These are phyloP conservation scores for Paralichthys olivaceus DNA, from an alignment of 2,113 vertebrate species.

Conservation along the genomic window DNA sequence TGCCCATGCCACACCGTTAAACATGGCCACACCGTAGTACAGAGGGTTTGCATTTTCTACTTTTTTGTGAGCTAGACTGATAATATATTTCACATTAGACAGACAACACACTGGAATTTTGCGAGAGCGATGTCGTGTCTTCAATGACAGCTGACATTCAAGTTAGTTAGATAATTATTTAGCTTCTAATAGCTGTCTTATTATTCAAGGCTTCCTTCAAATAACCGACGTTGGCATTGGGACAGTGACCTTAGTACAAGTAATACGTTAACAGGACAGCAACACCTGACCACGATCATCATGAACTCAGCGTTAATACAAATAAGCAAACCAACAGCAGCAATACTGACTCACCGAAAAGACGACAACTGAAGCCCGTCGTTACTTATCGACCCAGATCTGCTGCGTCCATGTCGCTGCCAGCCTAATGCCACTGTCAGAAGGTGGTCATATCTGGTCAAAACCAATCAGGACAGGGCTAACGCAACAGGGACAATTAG, in stretches of 20 bases:
- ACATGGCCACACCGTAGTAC: too few relatives aligned
- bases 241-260: neutral
- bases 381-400: conserved; percentile 15
- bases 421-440: neutral
- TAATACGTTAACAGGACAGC: neutral
- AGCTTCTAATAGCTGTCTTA: too few relatives aligned
- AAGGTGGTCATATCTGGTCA: conserved; percentile 13
- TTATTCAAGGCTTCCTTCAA: too few relatives aligned
- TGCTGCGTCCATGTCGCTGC: conserved; percentile 19
- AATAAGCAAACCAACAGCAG: neutral
- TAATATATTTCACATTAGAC: too few relatives aligned
- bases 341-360: conserved; percentile 28
- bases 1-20: too few relatives aligned
- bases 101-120: too few relatives aligned
- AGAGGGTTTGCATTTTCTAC: too few relatives aligned
- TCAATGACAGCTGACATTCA: too few relatives aligned
- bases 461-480: conserved; percentile 7
- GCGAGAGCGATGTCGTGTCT: too few relatives aligned
- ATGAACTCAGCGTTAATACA: neutral
- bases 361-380: conserved; percentile 15
- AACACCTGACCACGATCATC: neutral
- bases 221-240: neutral
- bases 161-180: too few relatives aligned
- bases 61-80: too few relatives aligned
- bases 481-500: neutral